Evolutionary conservation across 2,888 invertebrate species (phyloP), one percentile per base, ranked within the genome.

Genomic region (Sesia apiformis): DNA sequence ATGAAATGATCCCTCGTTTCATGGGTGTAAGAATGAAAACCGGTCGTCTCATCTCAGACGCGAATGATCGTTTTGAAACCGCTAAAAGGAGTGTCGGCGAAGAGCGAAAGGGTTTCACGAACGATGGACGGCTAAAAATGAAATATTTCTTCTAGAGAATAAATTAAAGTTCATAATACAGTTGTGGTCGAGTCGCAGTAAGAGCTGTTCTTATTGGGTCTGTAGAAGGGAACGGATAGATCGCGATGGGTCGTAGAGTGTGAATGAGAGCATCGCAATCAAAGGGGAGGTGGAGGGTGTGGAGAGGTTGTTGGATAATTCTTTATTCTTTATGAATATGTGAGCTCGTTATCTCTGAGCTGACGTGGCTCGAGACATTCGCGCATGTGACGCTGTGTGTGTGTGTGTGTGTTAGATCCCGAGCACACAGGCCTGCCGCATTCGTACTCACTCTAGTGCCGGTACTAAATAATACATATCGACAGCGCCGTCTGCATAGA

Each of bases 281-380:
- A 70, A 67, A 70, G 71, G 69, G 76, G 73, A 71, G 63, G 66
- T 70, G 72, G 75, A 74, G 76, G 68, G 78, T 66, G 78, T 68
- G 75, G 78, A 72, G 72, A 74, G 74, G 76, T 72, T 73, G 82
- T 80, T 74, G 83, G 85, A 84, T 88, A 84, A 87, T 87, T 87
- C 83, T 87, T 89, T 89, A 87, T 88, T 84, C 83, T 90, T 85
- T 90, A 90, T 90, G 89, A 90, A 89, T 88, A 90, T 89, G 88
- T 85, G 84, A 86, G 84, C 81, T 87, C 83, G 87, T 86, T 88
- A 87, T 85, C 84, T 84, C 67, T 64, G 75, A 70, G 72, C 71
- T 83, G 85, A 84, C 78, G 84, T 74, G 74, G 78, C 74, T 69
- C 70, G 76, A 77, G 74, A 74, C 71, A 72, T 72, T 74, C 62